Evolutionary conservation across 1,140 invertebrate genomes (phyloP).

Genomic region (Brachystomella parvula): DNA sequence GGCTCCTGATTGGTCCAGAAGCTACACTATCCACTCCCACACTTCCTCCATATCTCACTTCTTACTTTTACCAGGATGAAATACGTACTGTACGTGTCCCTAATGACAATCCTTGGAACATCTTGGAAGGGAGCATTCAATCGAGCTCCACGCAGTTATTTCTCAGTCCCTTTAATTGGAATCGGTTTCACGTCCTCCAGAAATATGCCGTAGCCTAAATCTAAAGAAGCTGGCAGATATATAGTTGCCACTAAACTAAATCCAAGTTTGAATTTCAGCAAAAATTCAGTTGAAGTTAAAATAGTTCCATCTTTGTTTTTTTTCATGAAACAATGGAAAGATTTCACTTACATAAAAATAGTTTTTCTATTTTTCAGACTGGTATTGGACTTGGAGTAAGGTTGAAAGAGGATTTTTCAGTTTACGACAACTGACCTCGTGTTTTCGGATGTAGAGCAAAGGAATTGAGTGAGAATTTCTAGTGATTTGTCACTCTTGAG

Average conservation of each 20-base stretch:
- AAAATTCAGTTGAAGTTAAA: too few species aligned
- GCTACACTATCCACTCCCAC: too few species aligned
- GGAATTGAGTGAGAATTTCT: background rate
- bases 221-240: background rate
- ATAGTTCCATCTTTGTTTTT: background rate
- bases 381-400: background rate
- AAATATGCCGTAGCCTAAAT: background rate
- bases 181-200: background rate
- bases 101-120: conserved; percentile 9
- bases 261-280: too few species aligned
- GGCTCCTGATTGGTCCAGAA: background rate
- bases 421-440: too few species aligned
- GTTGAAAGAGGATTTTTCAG: too few species aligned
- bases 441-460: background rate
- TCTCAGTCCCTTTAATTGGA: background rate
- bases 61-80: background rate
- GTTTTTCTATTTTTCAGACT: background rate
- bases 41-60: background rate
- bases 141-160: background rate
- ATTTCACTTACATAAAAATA: background rate
- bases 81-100: background rate
- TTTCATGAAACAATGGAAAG: background rate
- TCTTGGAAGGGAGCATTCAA: background rate
- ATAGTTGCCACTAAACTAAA: background rate
- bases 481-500: background rate